A percentile compares a stretch with the other conserved stretches of the same genome.
phyloP scores from a whole-genome alignment of 2,113 vertebrate genomes.

The Grallaria varia region DNA sequence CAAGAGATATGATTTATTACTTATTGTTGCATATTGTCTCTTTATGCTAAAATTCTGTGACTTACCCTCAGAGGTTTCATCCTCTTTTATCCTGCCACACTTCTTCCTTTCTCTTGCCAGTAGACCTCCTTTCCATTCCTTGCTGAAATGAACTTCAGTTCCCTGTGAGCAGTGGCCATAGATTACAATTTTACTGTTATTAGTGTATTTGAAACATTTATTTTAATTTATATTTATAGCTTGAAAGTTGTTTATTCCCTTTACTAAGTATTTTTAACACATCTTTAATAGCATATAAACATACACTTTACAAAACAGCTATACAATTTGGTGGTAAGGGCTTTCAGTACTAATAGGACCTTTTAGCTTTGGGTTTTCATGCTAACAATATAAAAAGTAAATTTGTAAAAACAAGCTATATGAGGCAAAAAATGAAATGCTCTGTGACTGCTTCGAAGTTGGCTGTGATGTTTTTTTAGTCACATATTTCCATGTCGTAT shows the following conservation, averaged over 20 bases:
- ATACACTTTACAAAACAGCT: not conserved
- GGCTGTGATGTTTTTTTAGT: not conserved
- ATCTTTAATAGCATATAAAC: not conserved
- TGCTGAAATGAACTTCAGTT: not conserved
- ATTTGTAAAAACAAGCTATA: not conserved
- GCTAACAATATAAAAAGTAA: not conserved
- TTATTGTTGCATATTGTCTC: not conserved
- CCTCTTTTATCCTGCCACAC: not conserved
- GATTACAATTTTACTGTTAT: not conserved
- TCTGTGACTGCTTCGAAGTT: not conserved
- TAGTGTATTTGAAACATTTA: not conserved
- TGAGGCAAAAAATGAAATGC: not conserved
- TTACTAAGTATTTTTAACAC: not conserved
- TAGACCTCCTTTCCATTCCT: not conserved
- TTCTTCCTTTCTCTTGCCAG: not conserved
- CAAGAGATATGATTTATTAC: not conserved
- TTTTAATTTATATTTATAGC: not conserved
- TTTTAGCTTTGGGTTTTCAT: not conserved
- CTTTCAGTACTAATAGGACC: not conserved
- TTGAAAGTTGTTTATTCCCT: not conserved
- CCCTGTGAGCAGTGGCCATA: not conserved
- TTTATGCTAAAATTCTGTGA: not conserved
- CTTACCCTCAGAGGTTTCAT: not conserved
- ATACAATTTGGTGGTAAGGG: not conserved
- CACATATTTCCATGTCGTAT: accelerated